phyloP scores from a whole-genome alignment of 2,888 invertebrate genomes.

The Epirrita christyi region DNA sequence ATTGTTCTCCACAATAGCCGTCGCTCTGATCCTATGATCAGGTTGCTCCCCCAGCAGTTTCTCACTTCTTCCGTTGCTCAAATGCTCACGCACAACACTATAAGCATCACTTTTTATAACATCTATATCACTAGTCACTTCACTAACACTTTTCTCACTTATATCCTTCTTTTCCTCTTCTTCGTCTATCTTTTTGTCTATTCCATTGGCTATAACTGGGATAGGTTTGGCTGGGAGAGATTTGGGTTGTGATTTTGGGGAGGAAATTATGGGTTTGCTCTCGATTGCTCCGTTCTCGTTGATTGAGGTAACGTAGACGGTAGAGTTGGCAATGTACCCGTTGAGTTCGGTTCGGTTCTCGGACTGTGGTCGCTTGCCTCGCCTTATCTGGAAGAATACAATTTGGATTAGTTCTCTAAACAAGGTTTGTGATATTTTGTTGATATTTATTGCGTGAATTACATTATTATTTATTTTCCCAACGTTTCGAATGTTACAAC shows the following conservation, averaged over 20 bases:
- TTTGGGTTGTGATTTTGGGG: conserved; percentile 76
- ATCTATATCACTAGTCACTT: conserved; percentile 75
- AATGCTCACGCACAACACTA: conserved; percentile 73
- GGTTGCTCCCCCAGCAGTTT: conserved; percentile 87
- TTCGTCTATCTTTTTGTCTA: conserved; percentile 60
- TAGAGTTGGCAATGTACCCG: conserved; percentile 92
- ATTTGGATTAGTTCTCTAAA: background rate
- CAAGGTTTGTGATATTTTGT: background rate
- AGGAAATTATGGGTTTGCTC: conserved; percentile 76
- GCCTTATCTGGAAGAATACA: conserved; percentile 86
- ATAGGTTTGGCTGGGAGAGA: conserved; percentile 77
- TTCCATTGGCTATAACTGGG: conserved; percentile 75
- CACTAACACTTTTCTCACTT: conserved; percentile 74
- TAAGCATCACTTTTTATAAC: conserved; percentile 74
- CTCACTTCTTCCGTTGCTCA: conserved; percentile 89
- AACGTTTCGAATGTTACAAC: too few species aligned
- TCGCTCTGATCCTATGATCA: conserved; percentile 86
- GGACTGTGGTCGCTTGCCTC: conserved; percentile 82
- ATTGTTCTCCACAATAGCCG: conserved; percentile 85
- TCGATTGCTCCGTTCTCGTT: conserved; percentile 81
- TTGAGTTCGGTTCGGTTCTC: conserved; percentile 87
- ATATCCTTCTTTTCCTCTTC: conserved; percentile 68
- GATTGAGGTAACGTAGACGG: conserved; percentile 93
- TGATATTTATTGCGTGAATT: too few species aligned
- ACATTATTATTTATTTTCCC: too few species aligned